Evolutionary conservation across 2,797 vertebrate genomes (phyloP).

Genomic region (Antennarius maculatus): DNA sequence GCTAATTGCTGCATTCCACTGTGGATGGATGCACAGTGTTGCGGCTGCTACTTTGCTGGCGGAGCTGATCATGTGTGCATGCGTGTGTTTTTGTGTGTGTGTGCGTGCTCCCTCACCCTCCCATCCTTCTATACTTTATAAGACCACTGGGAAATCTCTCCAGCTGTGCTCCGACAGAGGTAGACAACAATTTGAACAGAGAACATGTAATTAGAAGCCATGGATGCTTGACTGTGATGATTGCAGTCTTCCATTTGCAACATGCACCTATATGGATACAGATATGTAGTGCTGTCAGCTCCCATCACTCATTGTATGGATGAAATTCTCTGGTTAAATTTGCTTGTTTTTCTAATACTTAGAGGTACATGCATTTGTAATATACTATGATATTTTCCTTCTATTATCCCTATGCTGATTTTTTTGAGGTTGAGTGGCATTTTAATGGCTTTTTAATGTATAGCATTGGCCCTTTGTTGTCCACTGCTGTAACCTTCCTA

Average conservation of each 20-base stretch:
- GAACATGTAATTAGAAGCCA: conserved; percentile 62
- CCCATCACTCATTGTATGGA: conserved; percentile 58
- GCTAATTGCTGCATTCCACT: background rate
- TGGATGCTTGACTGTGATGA: conserved; percentile 54
- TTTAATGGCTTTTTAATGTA: background rate
- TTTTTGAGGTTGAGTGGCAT: too few relatives aligned
- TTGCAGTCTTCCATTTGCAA: conserved; percentile 65
- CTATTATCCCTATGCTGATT: background rate
- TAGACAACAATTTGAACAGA: conserved; percentile 37
- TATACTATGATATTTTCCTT: conserved; percentile 31
- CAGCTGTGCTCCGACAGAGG: conserved; percentile 37
- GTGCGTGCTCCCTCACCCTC: conserved; percentile 6
- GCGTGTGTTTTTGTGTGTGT: conserved; percentile 1
- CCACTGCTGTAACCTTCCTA: conserved; percentile 16
- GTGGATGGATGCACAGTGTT: too few relatives aligned
- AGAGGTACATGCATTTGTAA: conserved; percentile 20
- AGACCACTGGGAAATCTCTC: conserved; percentile 55
- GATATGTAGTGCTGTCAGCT: conserved; percentile 50
- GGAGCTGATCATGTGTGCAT: background rate
- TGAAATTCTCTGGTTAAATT: conserved; percentile 45
- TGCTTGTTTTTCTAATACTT: conserved; percentile 31
- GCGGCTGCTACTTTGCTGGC: too few relatives aligned
- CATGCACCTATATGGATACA: conserved; percentile 65
- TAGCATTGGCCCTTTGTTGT: conserved; percentile 10
- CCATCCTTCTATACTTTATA: conserved; percentile 18